phyloP scores from a whole-genome alignment of 2,797 vertebrate genomes.

The Paratrypauchen microcephalus region DNA sequence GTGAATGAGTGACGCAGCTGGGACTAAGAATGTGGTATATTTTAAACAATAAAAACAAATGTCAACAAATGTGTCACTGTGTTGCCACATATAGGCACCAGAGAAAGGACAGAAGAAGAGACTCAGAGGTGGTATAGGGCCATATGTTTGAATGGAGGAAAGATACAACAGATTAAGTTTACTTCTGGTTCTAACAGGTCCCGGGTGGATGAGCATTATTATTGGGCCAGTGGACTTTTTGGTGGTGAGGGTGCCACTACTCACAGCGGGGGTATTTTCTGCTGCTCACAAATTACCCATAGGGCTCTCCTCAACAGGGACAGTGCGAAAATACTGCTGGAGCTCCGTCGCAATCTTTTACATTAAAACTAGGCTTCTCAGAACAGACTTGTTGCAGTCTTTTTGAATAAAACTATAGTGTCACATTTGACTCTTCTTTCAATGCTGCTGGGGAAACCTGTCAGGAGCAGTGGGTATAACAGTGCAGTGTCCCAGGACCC shows the following conservation, averaged over 20 bases:
- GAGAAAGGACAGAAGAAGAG: constrained; percentile 37
- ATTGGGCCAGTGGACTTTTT: constrained; percentile 13
- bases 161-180: constrained; percentile 40
- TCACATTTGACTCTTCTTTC: background rate
- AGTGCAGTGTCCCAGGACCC: too few species aligned
- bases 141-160: constrained; percentile 20
- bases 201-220: background rate
- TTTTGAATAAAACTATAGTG: background rate
- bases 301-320: background rate
- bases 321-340: background rate
- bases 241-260: constrained; percentile 7
- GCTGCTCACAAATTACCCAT: constrained; percentile 5
- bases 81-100: constrained; percentile 46
- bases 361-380: too few species aligned
- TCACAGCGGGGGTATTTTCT: constrained; percentile 11
- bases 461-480: too few species aligned
- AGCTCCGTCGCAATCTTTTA: background rate
- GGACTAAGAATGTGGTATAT: too few species aligned
- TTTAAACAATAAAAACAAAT: too few species aligned
- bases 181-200: constrained; percentile 35
- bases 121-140: constrained; percentile 37
- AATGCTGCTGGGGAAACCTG: too few species aligned
- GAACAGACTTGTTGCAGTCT: background rate
- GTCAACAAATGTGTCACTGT: constrained; percentile 51
- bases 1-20: too few species aligned